Percentiles rank a stretch among this genome's conserved stretches.
These are phyloP conservation scores for Epistrophe grossulariae DNA, from an alignment of 2,888 invertebrate genomes.

Conservation along the genomic window DNA sequence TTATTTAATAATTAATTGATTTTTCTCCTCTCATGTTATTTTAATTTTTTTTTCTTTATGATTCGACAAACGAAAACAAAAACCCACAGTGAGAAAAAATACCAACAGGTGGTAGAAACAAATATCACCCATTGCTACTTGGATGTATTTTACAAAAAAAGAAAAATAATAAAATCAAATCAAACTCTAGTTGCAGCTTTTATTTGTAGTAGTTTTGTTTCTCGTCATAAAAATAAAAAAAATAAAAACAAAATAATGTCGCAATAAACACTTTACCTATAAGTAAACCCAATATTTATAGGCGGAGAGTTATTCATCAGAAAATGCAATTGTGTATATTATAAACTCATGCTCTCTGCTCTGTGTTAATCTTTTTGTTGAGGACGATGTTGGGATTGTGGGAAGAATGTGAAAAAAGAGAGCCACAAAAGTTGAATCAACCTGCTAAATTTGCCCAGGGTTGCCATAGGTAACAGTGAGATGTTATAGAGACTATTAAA, in stretches of 20 bases:
- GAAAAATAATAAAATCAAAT: not conserved
- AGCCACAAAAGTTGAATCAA: conserved; percentile 13
- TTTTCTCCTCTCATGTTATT: conserved; percentile 31
- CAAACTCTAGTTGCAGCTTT: conserved; percentile 2
- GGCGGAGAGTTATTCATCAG: conserved; percentile 32
- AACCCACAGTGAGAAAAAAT: conserved; percentile 28
- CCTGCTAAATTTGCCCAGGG: conserved; percentile 3
- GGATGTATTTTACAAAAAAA: not conserved
- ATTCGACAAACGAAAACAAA: conserved; percentile 1
- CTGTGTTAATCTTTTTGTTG: not conserved
- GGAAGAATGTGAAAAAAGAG: conserved; percentile 8
- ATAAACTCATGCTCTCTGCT: conserved; percentile 7
- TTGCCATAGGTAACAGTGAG: not conserved
- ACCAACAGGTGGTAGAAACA: conserved; percentile 65
- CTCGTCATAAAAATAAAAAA: conserved; percentile 49
- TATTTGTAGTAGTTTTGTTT: conserved; percentile 34
- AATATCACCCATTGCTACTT: conserved; percentile 6
- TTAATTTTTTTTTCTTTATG: not conserved
- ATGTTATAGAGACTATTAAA: no score
- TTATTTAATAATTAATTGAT: conserved; percentile 54
- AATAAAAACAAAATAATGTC: conserved; percentile 53
- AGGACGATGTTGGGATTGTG: not conserved
- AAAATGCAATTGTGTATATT: conserved; percentile 60
- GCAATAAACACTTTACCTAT: conserved; percentile 62
- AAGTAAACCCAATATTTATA: conserved; percentile 2